These are phyloP conservation scores for Champsocephalus esox DNA, from an alignment of 2,797 vertebrate species.

Conservation along the genomic window DNA sequence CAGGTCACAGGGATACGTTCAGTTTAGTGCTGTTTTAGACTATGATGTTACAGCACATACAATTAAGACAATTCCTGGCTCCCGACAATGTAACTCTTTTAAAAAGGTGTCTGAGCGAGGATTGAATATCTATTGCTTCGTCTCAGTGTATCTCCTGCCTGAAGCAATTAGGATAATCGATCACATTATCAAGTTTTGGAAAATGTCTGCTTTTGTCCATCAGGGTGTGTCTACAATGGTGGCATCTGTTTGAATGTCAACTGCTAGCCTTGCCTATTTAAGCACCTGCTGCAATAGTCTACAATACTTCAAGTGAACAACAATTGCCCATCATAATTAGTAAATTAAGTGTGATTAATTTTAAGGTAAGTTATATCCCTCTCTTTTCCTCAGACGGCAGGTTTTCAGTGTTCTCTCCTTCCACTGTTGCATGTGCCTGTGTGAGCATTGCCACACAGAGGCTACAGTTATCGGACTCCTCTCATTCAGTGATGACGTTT, in stretches of 20 bases:
- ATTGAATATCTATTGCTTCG: constrained; percentile 45
- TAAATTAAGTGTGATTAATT: not conserved
- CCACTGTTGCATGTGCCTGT: constrained; percentile 70
- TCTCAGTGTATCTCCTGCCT: constrained; percentile 51
- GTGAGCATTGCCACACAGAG: constrained; percentile 56
- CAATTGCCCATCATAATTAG: not conserved
- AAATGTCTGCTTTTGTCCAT: constrained; percentile 61
- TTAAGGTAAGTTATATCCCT: not conserved
- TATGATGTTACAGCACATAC: constrained; percentile 52
- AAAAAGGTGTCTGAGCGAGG: constrained; percentile 47
- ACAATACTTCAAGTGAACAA: not conserved
- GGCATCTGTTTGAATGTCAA: constrained; percentile 29
- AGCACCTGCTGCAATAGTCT: constrained; percentile 16
- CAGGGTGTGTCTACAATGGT: constrained; percentile 60
- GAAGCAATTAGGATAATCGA: constrained; percentile 55
- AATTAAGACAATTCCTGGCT: constrained; percentile 36
- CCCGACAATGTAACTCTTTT: constrained; percentile 44
- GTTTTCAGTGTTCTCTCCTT: constrained; percentile 70
- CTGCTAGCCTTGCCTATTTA: constrained; percentile 16
- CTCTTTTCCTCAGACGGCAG: constrained; percentile 60
- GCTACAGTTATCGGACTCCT: constrained; percentile 41
- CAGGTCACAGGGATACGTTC: constrained; percentile 58
- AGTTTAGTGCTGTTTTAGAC: constrained; percentile 44
- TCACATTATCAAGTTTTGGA: constrained; percentile 63
- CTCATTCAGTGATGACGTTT: constrained; percentile 50